These are phyloP conservation scores for Gymnarchus niloticus DNA, from an alignment of 2,113 vertebrate genomes.

Conservation along the genomic window DNA sequence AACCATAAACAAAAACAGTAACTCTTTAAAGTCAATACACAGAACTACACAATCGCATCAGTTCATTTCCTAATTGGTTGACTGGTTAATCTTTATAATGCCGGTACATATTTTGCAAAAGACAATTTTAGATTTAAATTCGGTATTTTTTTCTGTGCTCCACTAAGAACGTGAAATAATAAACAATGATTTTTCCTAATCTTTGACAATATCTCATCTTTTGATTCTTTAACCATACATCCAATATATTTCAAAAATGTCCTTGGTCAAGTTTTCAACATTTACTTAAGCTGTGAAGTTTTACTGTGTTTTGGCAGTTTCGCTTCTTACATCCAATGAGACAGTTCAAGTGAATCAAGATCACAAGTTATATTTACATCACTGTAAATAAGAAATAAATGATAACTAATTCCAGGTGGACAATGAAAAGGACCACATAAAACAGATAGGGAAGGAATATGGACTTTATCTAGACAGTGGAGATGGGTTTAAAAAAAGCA, in stretches of 20 bases:
- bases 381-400: conserved; percentile 1
- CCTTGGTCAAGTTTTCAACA: neutral
- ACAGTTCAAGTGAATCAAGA: neutral
- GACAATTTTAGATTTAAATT: neutral
- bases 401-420: neutral
- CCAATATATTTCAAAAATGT: neutral
- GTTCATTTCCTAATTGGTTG: neutral
- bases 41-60: neutral
- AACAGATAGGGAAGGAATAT: neutral
- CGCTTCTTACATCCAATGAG: neutral
- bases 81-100: neutral
- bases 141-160: neutral
- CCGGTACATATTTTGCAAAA: neutral
- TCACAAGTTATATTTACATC: neutral
- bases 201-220: neutral
- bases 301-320: neutral
- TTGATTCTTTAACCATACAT: no score
- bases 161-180: neutral
- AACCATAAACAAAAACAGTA: neutral
- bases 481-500: neutral
- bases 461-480: no score
- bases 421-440: neutral
- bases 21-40: neutral
- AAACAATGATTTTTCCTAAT: neutral
- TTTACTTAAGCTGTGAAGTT: neutral